A percentile compares a stretch with the other conserved stretches of the same genome.
Conservation (phyloP, 2,113 vertebrate species). For the Morone saxatilis region DNA sequence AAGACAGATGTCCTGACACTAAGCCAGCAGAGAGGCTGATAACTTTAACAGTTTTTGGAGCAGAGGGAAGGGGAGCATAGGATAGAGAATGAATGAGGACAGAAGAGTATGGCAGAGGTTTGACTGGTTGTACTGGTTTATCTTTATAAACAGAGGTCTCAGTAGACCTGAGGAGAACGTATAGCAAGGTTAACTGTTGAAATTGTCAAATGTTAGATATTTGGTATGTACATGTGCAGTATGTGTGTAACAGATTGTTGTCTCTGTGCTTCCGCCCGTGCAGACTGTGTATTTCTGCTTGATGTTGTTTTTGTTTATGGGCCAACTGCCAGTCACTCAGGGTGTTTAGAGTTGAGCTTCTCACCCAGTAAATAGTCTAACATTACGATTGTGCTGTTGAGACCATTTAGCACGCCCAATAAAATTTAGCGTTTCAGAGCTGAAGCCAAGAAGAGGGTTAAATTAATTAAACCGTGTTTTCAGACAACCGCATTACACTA, state of each 20-base stretch:
- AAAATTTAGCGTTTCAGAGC: neutral
- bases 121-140: conserved; percentile 19
- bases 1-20: conserved; percentile 78
- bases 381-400: conserved; percentile 1
- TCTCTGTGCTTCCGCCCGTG: neutral
- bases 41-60: conserved; percentile 57
- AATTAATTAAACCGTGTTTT: neutral
- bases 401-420: neutral
- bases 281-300: neutral
- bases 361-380: conserved; percentile 44
- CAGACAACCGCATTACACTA: neutral
- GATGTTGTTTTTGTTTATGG: conserved; percentile 17
- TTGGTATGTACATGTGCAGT: neutral
- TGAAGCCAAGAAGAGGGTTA: neutral
- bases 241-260: neutral
- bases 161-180: neutral
- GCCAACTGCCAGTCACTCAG: neutral
- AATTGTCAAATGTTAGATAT: neutral
- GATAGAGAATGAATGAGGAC: conserved; percentile 16
- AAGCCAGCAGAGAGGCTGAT: conserved; percentile 49
- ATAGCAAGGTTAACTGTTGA: neutral
- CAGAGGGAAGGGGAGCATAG: neutral
- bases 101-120: neutral
- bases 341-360: conserved; percentile 38
- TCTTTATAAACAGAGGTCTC: neutral